Base-by-base conservation (phyloP, 2,797 vertebrate genomes). In the Poeciliopsis gracilis region DNA sequence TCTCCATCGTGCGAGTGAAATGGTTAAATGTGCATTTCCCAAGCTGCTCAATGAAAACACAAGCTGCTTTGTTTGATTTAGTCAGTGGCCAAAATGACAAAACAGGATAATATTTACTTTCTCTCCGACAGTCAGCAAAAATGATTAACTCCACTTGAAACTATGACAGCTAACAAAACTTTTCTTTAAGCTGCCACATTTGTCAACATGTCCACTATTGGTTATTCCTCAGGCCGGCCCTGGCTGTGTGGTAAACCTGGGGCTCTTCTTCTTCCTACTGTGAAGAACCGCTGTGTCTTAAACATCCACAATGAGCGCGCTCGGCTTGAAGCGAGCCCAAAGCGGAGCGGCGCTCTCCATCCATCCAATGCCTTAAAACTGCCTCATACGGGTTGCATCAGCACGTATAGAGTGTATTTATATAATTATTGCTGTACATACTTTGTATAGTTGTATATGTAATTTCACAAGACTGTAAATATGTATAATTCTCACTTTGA, bases 401-500 rank as follows among this genome's bases (percentile, higher is more conserved):
- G 94, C 89, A 76, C 80, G 76, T 92, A 95, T 45, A 47, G 94
- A 94, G 95, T 97, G 96, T 98, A 98, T 98, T 98, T 98, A 98
- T 97, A 97, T 97, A 97, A 97, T 97, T 97, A 97, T 97, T 97
- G 95, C 23, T 95, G 93, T 91, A 94, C 94, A 96, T 95, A 91
- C 75, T 9, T 73, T 91, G 90, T 93, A 91, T 73, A 91, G 90
- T 89, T 98, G 97, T 98, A 97, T 95, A 93, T 96, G 95, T 94
- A 96, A 93, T 96, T 96, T 93, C 97, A 96, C 93, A 92, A 94
- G 93, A 88, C 92, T 98, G 97, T 97, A 97, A 94, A 97, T 97
- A 93, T 95, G 96, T 97, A 95, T 96, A 96, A 96, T 97, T 91
- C 73, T 25, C 93, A 93, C 95, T 95, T 95, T 94, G 96, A 97